Percentiles rank a stretch among this genome's conserved stretches.
phyloP scores from a whole-genome alignment of 1,140 invertebrate species.

The Hyles vespertilio region DNA sequence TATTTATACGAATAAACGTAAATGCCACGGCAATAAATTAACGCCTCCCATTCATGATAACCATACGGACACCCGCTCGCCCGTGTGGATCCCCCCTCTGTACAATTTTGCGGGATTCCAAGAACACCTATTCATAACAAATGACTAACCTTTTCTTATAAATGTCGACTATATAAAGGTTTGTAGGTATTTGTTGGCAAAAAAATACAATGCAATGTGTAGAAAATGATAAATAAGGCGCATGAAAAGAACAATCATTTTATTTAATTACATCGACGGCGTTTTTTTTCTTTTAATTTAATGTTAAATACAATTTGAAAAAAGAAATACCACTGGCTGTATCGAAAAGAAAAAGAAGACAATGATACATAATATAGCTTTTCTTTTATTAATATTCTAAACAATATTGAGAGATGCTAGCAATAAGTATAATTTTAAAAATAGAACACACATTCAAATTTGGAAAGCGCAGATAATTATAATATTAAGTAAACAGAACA shows the following conservation, averaged over 20 bases:
- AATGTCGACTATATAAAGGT: constrained; percentile 1
- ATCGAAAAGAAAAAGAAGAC: too few species aligned
- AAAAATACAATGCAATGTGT: too few species aligned
- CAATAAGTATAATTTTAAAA: constrained; percentile 1
- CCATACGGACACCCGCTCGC: constrained; percentile 50
- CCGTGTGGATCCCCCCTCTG: constrained; percentile 47
- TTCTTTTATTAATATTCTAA: too few species aligned
- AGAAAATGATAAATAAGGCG: too few species aligned
- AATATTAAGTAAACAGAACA: too few species aligned
- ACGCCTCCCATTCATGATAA: constrained; percentile 56
- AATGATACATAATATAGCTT: too few species aligned
- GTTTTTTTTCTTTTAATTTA: too few species aligned
- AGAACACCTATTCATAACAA: constrained; percentile 40
- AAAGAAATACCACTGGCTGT: too few species aligned
- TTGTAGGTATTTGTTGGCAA: not conserved
- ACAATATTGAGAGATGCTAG: not conserved
- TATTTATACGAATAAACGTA: constrained; percentile 23
- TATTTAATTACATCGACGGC: too few species aligned
- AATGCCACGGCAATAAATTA: constrained; percentile 46
- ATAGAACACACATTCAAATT: not conserved
- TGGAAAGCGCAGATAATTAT: too few species aligned
- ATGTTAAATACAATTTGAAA: too few species aligned
- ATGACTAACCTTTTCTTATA: constrained; percentile 36
- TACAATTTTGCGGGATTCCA: constrained; percentile 50
- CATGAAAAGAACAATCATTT: too few species aligned